These are phyloP conservation scores for Phycodurus eques DNA, from an alignment of 2,113 vertebrate species.

Conservation along the genomic window DNA sequence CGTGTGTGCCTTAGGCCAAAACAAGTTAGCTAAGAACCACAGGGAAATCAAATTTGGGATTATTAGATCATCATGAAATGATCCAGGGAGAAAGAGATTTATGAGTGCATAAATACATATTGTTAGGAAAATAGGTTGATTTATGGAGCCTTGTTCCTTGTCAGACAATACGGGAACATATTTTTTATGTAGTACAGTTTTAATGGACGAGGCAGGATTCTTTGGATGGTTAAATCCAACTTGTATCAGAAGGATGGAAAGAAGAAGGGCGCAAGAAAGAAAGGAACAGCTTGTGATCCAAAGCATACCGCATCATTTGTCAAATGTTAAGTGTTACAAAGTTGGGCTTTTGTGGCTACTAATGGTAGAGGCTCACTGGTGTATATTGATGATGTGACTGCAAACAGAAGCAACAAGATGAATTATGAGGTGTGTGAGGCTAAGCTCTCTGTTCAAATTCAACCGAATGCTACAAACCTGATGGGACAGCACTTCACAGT, in stretches of 20 bases:
- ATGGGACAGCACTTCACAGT: too few relatives aligned
- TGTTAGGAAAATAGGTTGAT: constrained; percentile 53
- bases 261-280: background rate
- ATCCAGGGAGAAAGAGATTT: constrained; percentile 39
- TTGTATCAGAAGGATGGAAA: background rate
- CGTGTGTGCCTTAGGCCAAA: constrained; percentile 62
- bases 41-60: constrained; percentile 76
- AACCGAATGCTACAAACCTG: background rate
- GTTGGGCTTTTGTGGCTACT: background rate
- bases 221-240: background rate
- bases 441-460: background rate
- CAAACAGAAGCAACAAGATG: background rate
- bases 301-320: background rate
- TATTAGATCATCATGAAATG: constrained; percentile 56
- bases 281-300: background rate
- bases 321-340: background rate
- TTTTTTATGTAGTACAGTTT: background rate
- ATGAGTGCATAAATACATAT: constrained; percentile 62
- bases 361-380: background rate
- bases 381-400: background rate
- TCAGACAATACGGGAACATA: constrained; percentile 21
- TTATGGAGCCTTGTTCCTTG: constrained; percentile 20
- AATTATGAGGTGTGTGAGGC: background rate
- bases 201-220: background rate
- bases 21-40: constrained; percentile 65